Evolutionary conservation across 2,888 invertebrate genomes (phyloP), one percentile per base, ranked within the genome.

Genomic region (Lamellibrachia columna): DNA sequence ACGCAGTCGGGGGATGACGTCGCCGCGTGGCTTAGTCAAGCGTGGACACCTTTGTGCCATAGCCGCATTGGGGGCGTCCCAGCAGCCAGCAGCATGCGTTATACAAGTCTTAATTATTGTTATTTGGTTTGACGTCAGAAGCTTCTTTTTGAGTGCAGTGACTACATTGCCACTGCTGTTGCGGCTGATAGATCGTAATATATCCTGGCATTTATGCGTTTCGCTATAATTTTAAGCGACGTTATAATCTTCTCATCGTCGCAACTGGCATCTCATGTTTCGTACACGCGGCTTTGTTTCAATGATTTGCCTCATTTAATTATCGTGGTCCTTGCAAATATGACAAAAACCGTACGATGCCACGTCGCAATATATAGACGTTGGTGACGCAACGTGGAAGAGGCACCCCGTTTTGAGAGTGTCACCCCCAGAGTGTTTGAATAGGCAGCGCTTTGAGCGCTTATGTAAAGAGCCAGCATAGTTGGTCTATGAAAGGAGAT

Each of bases 91-190:
- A 75, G 75, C n/a, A 75, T 15, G 75, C 2, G 75, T 75, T 75
- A 75, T 75, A 75, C 75, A 75, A 75, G n/a, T 75, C 75, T 75
- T 75, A 75, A 75, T 75, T 75, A 75, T n/a, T n/a, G 22, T n/a
- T 75, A 75, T 75, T 75, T 75, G 75, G 22, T 75, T 75, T 75
- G 75, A 75, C 75, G 75, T 75, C 75, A 22, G 75, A 75, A 15
- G 22, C 75, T 75, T 58, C 75, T 15, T 75, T 40, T 22, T 75
- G 75, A 22, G 75, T 22, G 22, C 22, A 22, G 11, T 22, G 75
- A 75, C 75, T 75, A 22, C 75, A 75, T 22, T n/a, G 22, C 15
- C 75, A 6, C n/a, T 75, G 75, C 75, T n/a, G 2, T 15, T n/a
- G 15, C n/a, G 15, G 75, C 75, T n/a, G 2, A 6, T 75, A 75